Conservation (phyloP, 2,888 invertebrate genomes). For the Apeira syringaria region DNA sequence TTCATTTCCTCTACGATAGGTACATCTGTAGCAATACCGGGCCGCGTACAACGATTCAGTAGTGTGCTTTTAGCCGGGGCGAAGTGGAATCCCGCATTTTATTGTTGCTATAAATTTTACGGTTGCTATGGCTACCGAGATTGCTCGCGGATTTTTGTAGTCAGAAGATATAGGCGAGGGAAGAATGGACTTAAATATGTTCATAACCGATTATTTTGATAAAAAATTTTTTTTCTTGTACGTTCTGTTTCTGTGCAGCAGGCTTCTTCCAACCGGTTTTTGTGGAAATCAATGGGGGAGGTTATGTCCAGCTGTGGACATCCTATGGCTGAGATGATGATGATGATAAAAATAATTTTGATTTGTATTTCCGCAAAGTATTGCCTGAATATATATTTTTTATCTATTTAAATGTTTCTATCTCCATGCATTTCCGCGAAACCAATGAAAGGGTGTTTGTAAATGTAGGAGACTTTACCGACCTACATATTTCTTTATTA, state of each 20-base stretch:
- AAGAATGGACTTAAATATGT: too few species aligned
- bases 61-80: slow-evolving; percentile 57
- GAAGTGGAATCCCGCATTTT: slow-evolving; percentile 74
- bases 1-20: slow-evolving; percentile 21
- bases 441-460: slow-evolving; percentile 41
- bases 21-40: slow-evolving; percentile 25
- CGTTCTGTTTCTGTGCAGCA: too few species aligned
- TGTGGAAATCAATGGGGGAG: too few species aligned
- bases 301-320: too few species aligned
- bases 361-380: too few species aligned
- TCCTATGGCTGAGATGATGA: too few species aligned
- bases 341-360: too few species aligned
- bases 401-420: slow-evolving; percentile 2
- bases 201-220: too few species aligned
- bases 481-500: slow-evolving; percentile 46
- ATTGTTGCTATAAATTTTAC: slow-evolving; percentile 79
- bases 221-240: too few species aligned
- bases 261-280: too few species aligned
- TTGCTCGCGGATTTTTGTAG: slow-evolving; percentile 76
- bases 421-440: background rate
- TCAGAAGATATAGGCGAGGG: slow-evolving; percentile 33
- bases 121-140: slow-evolving; percentile 65
- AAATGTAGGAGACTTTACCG: slow-evolving; percentile 25
- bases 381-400: too few species aligned
- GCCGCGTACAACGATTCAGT: slow-evolving; percentile 44